phyloP scores from a whole-genome alignment of 64 coral and sea anemone genomes.

The Stichodactyla helianthus region DNA sequence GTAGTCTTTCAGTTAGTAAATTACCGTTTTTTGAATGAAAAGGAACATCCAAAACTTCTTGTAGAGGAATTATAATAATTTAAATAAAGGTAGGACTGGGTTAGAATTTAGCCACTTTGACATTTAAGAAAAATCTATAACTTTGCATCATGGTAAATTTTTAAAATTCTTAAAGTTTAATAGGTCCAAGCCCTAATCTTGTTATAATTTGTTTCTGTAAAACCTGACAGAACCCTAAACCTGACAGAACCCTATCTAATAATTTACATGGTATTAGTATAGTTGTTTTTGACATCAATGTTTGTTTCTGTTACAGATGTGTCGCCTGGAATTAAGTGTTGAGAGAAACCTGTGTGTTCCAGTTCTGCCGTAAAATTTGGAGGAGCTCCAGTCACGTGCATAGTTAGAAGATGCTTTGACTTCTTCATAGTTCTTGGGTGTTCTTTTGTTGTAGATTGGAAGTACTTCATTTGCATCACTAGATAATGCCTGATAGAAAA shows the following conservation, averaged over 20 bases:
- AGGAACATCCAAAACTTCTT: too few relatives aligned
- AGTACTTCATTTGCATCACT: conserved; percentile 73
- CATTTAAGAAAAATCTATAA: background rate
- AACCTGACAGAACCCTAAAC: background rate
- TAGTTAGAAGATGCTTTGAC: conserved; percentile 53
- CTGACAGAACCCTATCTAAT: background rate
- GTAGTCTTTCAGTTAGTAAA: too few relatives aligned
- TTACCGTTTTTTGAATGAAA: too few relatives aligned
- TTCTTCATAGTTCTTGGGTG: conserved; percentile 74
- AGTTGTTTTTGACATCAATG: background rate
- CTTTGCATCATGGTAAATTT: background rate
- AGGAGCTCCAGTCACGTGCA: conserved; percentile 64
- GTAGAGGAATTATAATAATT: too few relatives aligned
- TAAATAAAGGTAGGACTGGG: too few relatives aligned
- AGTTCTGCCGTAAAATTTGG: conserved; percentile 57
- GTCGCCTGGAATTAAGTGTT: conserved; percentile 23
- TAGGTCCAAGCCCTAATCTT: background rate
- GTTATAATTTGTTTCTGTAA: background rate
- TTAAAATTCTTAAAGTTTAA: background rate
- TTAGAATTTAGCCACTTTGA: too few relatives aligned
- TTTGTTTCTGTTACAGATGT: background rate
- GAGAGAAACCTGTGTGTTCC: conserved; percentile 49
- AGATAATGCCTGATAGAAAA: conserved; percentile 43
- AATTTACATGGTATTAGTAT: background rate
- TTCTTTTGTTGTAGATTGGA: conserved; percentile 62